These are phyloP conservation scores for Brachionus rotundiformis DNA, from an alignment of 1,140 invertebrate genomes.

Conservation along the genomic window DNA sequence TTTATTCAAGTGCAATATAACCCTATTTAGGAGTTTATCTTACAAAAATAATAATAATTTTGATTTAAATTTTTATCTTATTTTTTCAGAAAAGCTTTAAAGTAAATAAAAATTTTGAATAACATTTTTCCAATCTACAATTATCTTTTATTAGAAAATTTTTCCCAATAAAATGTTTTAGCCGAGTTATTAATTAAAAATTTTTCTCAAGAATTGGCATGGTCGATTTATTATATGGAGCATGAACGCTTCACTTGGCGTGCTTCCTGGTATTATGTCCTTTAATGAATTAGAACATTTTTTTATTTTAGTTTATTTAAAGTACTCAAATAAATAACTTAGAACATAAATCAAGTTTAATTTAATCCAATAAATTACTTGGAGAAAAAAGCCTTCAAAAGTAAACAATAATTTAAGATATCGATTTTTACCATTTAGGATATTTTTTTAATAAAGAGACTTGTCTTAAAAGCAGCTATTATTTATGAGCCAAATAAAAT, in stretches of 20 bases:
- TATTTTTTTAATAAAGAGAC: no score
- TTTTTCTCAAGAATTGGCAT: not conserved
- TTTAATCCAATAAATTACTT: not conserved
- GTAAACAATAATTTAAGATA: not conserved
- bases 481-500: not conserved
- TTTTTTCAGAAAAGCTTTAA: no score
- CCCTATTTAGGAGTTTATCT: not conserved
- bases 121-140: no score
- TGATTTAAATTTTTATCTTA: no score
- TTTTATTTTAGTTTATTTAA: not conserved
- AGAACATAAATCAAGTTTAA: not conserved
- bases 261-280: not conserved
- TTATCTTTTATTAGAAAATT: no score
- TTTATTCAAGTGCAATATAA: not conserved
- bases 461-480: not conserved
- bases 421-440: not conserved
- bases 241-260: not conserved
- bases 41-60: not conserved
- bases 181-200: no score
- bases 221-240: not conserved
- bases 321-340: not conserved
- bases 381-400: not conserved
- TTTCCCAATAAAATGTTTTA: no score
- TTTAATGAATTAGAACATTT: not conserved
- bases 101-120: no score